Conservation (phyloP, 1,140 invertebrate genomes). For the Drosophila kurseongensis region DNA sequence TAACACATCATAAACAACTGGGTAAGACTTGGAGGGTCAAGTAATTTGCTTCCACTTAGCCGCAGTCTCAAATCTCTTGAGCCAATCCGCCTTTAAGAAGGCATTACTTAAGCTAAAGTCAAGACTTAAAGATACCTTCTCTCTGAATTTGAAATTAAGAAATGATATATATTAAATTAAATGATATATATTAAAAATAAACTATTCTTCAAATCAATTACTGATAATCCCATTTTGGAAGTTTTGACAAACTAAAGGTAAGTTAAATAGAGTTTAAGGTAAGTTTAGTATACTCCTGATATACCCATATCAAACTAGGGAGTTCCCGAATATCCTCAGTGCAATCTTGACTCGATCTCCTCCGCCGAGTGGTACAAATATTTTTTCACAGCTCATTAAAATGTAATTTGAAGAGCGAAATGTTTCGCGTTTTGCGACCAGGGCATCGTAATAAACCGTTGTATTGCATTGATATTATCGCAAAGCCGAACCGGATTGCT, state of each 20-base stretch:
- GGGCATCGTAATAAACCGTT: constrained; percentile 68
- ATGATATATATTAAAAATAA: too few species aligned
- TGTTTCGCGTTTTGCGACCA: constrained; percentile 39
- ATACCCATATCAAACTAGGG: neutral
- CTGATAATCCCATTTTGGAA: too few species aligned
- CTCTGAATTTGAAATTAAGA: too few species aligned
- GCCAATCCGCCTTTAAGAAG: constrained; percentile 8
- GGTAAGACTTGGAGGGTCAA: neutral
- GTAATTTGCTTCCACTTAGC: constrained; percentile 65
- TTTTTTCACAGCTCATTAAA: constrained; percentile 83
- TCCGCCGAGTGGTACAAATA: constrained; percentile 58
- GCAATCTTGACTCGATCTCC: constrained; percentile 3
- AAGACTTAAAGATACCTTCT: neutral
- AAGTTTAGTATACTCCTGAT: neutral
- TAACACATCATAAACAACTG: constrained; percentile 12
- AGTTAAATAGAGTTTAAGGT: too few species aligned
- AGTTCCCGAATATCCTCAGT: neutral
- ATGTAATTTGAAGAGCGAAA: constrained; percentile 78
- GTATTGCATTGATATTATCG: constrained; percentile 70
- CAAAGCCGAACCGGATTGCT: constrained; percentile 18
- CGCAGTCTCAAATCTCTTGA: constrained; percentile 25
- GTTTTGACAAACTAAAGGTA: too few species aligned
- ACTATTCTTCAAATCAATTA: too few species aligned
- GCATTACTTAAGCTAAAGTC: neutral
- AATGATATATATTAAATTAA: too few species aligned